Evolutionary conservation across 2,113 vertebrate species (phyloP).

Genomic region (Lepidothrix coronata): DNA sequence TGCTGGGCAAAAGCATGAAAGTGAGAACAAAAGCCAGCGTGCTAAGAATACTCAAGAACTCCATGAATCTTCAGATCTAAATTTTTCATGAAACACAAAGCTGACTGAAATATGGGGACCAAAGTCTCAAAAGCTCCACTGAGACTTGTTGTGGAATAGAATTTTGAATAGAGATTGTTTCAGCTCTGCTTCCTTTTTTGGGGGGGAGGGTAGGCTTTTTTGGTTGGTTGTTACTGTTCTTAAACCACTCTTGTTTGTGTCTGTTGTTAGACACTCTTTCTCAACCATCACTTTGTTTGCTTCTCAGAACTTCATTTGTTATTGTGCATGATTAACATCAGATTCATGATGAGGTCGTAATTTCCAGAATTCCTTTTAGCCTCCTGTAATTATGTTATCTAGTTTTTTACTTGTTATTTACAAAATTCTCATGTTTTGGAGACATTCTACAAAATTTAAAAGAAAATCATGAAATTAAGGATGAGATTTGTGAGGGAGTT

Average conservation of each 20-base stretch:
- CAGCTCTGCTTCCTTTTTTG: background rate
- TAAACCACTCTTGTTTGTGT: background rate
- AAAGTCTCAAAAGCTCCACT: background rate
- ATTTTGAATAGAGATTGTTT: conserved; percentile 9
- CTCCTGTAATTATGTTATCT: background rate
- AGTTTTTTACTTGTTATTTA: background rate
- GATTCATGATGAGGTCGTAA: background rate
- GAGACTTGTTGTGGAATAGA: background rate
- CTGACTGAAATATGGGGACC: background rate
- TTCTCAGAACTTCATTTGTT: background rate
- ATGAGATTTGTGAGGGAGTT: background rate
- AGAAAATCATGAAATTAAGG: background rate
- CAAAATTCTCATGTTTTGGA: background rate
- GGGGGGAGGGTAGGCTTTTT: rapidly evolving
- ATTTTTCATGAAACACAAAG: background rate
- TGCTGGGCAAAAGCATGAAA: background rate
- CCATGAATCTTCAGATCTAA: background rate
- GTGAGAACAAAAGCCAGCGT: background rate
- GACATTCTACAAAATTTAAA: background rate
- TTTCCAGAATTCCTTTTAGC: background rate
- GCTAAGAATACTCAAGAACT: background rate
- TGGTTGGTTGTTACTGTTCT: background rate
- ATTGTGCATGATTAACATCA: background rate
- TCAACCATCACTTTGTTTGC: background rate
- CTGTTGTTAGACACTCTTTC: background rate